Conservation (phyloP, 2,888 invertebrate species). For the Creontiades dilutus region DNA sequence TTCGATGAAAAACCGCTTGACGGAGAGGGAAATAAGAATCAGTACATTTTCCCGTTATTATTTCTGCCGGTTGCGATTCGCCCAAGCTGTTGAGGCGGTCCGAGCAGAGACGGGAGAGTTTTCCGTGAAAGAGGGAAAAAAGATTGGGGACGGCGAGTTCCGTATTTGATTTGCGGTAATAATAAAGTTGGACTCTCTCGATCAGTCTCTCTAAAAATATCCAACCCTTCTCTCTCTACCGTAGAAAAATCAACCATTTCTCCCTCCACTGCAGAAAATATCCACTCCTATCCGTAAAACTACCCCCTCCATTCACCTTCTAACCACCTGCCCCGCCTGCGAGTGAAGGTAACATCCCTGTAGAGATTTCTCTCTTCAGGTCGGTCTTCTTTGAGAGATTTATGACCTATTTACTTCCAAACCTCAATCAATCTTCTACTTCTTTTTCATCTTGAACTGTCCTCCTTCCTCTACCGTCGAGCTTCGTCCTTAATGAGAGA, state of each 20-base stretch:
- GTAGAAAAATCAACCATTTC: neutral
- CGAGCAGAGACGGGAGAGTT: neutral
- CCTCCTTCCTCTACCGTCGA: neutral
- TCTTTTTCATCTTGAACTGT: slow-evolving; percentile 40
- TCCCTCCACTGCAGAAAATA: neutral
- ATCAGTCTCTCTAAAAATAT: neutral
- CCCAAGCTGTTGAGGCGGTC: neutral
- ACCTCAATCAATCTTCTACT: slow-evolving; percentile 64
- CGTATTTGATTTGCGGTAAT: slow-evolving; percentile 61
- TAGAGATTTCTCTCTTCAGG: neutral
- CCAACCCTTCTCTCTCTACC: neutral
- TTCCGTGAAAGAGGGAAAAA: neutral
- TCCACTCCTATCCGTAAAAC: neutral
- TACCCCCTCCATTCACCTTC: neutral
- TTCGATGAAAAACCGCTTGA: too few species aligned
- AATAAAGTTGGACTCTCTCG: slow-evolving; percentile 23
- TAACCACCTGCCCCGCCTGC: neutral
- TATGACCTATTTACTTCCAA: slow-evolving; percentile 56
- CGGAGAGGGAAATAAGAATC: too few species aligned
- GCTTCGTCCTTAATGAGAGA: neutral
- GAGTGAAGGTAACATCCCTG: neutral
- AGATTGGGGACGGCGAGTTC: slow-evolving; percentile 16
- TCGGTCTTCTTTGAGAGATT: slow-evolving; percentile 43
- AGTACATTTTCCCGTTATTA: too few species aligned
- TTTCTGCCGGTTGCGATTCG: too few species aligned